These are phyloP conservation scores for Acrossocheilus fasciatus DNA, from an alignment of 2,797 vertebrate species.

Conservation along the genomic window DNA sequence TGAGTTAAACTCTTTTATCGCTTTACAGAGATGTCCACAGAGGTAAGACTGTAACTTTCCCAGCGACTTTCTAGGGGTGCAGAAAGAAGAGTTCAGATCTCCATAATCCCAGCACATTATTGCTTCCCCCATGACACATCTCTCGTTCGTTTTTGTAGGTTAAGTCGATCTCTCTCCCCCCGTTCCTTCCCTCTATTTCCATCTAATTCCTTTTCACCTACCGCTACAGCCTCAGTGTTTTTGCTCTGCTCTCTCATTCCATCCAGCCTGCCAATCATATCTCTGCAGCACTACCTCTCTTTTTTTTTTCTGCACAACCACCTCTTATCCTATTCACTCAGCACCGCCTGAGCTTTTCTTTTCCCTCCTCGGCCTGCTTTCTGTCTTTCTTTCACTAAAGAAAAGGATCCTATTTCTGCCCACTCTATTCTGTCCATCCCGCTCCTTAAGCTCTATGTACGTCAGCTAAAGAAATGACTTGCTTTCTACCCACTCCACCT, in stretches of 20 bases:
- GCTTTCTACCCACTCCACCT: slow-evolving; percentile 24
- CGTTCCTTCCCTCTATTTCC: slow-evolving; percentile 26
- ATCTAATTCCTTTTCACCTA: slow-evolving; percentile 53
- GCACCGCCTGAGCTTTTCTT: slow-evolving; percentile 17
- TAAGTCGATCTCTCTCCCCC: slow-evolving; percentile 6
- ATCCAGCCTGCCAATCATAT: slow-evolving; percentile 25
- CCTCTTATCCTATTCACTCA: slow-evolving; percentile 16
- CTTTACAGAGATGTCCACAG: slow-evolving; percentile 30
- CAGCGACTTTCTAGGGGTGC: slow-evolving; percentile 3
- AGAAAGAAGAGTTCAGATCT: slow-evolving; percentile 15
- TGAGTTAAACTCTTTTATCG: slow-evolving; percentile 36
- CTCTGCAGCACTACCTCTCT: neutral
- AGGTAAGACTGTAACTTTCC: slow-evolving; percentile 30
- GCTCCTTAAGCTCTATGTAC: slow-evolving; percentile 19
- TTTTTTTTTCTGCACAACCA: slow-evolving; percentile 1
- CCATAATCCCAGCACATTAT: slow-evolving; percentile 37
- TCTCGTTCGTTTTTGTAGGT: neutral
- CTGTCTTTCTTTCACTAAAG: slow-evolving; percentile 26
- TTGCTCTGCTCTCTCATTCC: slow-evolving; percentile 4
- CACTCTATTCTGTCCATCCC: slow-evolving; percentile 44
- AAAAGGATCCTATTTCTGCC: slow-evolving; percentile 25
- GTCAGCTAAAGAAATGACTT: slow-evolving; percentile 36
- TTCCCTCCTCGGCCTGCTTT: neutral
- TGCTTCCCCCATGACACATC: slow-evolving; percentile 16
- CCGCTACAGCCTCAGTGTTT: slow-evolving; percentile 35